phyloP scores from a whole-genome alignment of 2,113 vertebrate genomes.

The Hippocampus mohnikei region DNA sequence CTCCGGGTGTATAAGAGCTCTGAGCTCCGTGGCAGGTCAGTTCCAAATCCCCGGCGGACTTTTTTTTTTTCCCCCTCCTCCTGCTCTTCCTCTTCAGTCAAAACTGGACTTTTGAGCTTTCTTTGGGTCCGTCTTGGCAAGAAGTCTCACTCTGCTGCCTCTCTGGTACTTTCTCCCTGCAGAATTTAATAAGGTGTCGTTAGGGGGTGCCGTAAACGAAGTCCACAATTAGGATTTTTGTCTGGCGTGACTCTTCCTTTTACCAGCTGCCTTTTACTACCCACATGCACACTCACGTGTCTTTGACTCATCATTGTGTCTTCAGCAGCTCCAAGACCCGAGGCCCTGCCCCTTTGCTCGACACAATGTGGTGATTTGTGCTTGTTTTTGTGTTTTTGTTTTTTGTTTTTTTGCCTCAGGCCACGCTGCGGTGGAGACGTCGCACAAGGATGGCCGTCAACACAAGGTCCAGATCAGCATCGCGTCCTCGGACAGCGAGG shows the following conservation, averaged over 20 bases:
- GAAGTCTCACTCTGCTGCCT: conserved; percentile 12
- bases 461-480: conserved; percentile 86
- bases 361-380: conserved; percentile 37
- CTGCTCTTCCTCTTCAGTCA: conserved; percentile 26
- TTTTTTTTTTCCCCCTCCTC: conserved; percentile 39
- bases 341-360: conserved; percentile 12
- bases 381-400: conserved; percentile 10
- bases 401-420: conserved; percentile 68
- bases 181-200: background rate
- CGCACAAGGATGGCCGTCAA: conserved; percentile 74
- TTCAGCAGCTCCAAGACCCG: conserved; percentile 46
- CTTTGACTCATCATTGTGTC: conserved; percentile 33
- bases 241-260: conserved; percentile 26
- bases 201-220: conserved; percentile 11
- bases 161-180: conserved; percentile 1
- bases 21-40: conserved; percentile 83
- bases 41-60: conserved; percentile 63
- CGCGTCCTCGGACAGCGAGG: conserved; percentile 89
- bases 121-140: conserved; percentile 30
- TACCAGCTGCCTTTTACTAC: conserved; percentile 12
- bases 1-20: conserved; percentile 81
- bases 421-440: conserved; percentile 77
- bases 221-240: conserved; percentile 22
- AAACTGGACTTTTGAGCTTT: conserved; percentile 37
- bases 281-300: conserved; percentile 8